Evolutionary conservation across 2,888 invertebrate genomes (phyloP).

Genomic region (Malachius bipustulatus): DNA sequence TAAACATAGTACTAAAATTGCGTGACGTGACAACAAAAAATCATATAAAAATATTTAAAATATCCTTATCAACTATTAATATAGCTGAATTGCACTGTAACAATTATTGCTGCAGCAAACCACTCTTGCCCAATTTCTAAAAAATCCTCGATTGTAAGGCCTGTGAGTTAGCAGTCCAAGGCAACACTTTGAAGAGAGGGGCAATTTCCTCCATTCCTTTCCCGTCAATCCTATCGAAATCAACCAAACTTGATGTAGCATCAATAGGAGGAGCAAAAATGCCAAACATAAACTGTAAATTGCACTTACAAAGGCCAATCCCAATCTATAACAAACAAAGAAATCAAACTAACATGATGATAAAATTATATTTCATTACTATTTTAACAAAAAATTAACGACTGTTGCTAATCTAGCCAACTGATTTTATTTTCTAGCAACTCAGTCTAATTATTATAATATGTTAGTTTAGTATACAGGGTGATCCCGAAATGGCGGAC

Average conservation of each 20-base stretch:
- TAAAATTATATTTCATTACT: no score
- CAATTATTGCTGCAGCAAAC: conserved; percentile 17
- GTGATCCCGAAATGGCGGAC: no score
- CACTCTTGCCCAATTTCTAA: conserved; percentile 28
- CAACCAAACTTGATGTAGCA: conserved; percentile 31
- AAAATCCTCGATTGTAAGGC: conserved; percentile 26
- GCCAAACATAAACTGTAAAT: conserved; percentile 28
- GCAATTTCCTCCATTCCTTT: conserved; percentile 38
- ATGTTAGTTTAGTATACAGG: no score
- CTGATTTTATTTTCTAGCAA: no score
- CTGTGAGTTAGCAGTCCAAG: conserved; percentile 24
- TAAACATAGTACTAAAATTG: no score
- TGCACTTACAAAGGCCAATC: conserved; percentile 29
- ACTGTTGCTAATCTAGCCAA: no score
- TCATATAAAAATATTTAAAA: no score
- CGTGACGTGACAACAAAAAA: no score
- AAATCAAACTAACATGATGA: conserved; percentile 6
- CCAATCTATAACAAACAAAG: conserved; percentile 25
- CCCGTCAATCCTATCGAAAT: conserved; percentile 41
- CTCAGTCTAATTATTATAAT: no score
- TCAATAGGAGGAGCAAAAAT: conserved; percentile 22
- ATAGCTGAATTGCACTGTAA: no score
- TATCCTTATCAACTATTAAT: no score
- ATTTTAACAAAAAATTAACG: no score
- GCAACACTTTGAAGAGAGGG: conserved; percentile 25